Percentiles rank a stretch among this genome's conserved stretches.
These are phyloP conservation scores for Babylonia areolata DNA, from an alignment of 1,140 invertebrate species.

Conservation along the genomic window DNA sequence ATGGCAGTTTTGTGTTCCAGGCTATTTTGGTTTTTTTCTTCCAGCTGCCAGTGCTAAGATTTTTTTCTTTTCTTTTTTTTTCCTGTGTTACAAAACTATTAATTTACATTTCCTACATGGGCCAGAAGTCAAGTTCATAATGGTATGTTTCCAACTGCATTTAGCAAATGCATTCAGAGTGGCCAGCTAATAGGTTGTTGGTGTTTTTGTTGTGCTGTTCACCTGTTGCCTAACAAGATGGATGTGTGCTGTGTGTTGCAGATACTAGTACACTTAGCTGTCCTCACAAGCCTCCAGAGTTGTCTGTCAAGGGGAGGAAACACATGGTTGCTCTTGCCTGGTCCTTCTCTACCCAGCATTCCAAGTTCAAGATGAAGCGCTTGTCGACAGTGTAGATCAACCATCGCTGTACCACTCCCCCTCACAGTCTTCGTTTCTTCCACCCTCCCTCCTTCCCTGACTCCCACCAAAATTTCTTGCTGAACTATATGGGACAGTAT, in stretches of 20 bases:
- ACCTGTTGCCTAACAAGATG: too few relatives aligned
- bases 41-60: too few relatives aligned
- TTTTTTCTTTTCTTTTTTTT: too few relatives aligned
- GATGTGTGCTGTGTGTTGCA: conserved; percentile 22
- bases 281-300: not conserved
- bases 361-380: conserved; percentile 34
- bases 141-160: too few relatives aligned
- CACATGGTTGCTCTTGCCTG: not conserved
- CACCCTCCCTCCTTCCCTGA: not conserved
- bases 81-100: too few relatives aligned
- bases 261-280: conserved; percentile 25
- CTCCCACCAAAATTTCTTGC: not conserved
- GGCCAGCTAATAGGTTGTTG: too few relatives aligned
- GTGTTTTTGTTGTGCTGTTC: too few relatives aligned
- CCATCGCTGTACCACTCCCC: not conserved
- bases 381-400: conserved; percentile 4
- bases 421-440: not conserved
- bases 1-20: too few relatives aligned
- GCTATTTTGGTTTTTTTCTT: too few relatives aligned
- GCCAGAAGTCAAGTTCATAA: too few relatives aligned
- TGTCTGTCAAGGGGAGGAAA: not conserved
- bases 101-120: too few relatives aligned
- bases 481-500: not conserved
- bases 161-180: too few relatives aligned
- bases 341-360: conserved; percentile 23